Base-by-base conservation (phyloP, 1,140 invertebrate genomes). In the Episyrphus balteatus region DNA sequence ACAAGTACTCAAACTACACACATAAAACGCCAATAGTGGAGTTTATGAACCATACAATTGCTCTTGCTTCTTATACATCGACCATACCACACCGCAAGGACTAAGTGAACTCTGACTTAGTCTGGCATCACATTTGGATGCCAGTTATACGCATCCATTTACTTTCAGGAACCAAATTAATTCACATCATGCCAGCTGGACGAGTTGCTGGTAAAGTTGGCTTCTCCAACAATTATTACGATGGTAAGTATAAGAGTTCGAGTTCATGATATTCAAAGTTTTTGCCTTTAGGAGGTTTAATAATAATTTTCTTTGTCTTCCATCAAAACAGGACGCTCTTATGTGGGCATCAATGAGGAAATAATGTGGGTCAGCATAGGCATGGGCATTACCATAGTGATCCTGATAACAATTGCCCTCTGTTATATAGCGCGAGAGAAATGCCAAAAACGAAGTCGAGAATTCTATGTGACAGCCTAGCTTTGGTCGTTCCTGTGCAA, bases 341-440 rank as follows among this genome's bases (percentile, higher is more conserved):
- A 82, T 51, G 83, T 81, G 55, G 84, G 84, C 19, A 84, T 88
- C 61, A 88, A 88, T 66, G 85, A 88, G 67, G 84, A 86, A 62
- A 87, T 88, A 52, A 87, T 87, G 56, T 88, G 84, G 84, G 83
- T 86, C 54, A 86, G 83, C 68, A 84, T 88, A 56, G 83, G 83
- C 17, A 87, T 88, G 84, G 83, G 83, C 5, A 82, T 86, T 42
- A 82, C 82, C n/a, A 88, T 88, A 47, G 82, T 80, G 1, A 73
- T 88, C 0, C 73, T 88, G 3, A 88, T 88, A 58, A 83, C 80
- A 1, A 83, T 87, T 50, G 85, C 84, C 1, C 69, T 88, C 2
- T 87, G 85, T 67, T 87, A 86, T 58, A 83, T 88, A 42, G 74
- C 83, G 13, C 74, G 80, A 37, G 83, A 88, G 68, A 87, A 86